These are phyloP conservation scores for Pollenia griseotomentosa DNA, from an alignment of 2,888 invertebrate species.

Conservation along the genomic window DNA sequence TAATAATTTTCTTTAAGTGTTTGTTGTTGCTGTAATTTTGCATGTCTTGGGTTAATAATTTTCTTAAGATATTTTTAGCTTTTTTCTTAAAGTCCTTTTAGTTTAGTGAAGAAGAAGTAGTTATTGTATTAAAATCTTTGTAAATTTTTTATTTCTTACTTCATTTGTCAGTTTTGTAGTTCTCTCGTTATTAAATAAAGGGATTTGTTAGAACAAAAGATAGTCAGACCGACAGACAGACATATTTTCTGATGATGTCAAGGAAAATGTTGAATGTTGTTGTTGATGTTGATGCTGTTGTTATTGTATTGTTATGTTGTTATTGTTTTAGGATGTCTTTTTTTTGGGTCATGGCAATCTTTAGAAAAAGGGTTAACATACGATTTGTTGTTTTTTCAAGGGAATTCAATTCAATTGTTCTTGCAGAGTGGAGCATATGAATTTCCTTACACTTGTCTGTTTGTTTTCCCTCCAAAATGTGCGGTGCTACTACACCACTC, in stretches of 20 bases:
- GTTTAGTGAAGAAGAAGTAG: not conserved
- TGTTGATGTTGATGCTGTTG: slow-evolving; percentile 48
- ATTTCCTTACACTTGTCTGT: slow-evolving; percentile 48
- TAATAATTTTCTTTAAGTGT: slow-evolving; percentile 22
- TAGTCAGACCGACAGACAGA: slow-evolving; percentile 28
- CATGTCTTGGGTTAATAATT: slow-evolving; percentile 59
- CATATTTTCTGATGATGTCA: slow-evolving; percentile 66
- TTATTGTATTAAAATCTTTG: slow-evolving; percentile 1
- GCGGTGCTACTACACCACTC: not conserved
- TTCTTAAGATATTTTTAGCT: not conserved
- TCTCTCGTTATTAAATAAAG: slow-evolving; percentile 29
- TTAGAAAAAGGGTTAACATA: slow-evolving; percentile 65
- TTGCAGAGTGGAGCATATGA: slow-evolving; percentile 36
- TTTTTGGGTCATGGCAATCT: slow-evolving; percentile 68
- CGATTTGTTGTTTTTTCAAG: slow-evolving; percentile 67
- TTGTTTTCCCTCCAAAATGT: slow-evolving; percentile 70
- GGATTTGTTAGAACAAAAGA: slow-evolving; percentile 52
- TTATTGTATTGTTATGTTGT: slow-evolving; percentile 21
- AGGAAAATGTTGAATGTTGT: slow-evolving; percentile 65
- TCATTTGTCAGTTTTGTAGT: slow-evolving; percentile 18
- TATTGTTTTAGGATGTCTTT: slow-evolving; percentile 46
- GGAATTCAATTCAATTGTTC: slow-evolving; percentile 59
- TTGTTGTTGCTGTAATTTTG: slow-evolving; percentile 20
- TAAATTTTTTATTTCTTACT: slow-evolving; percentile 37
- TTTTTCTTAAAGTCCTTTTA: slow-evolving; percentile 6